phyloP scores from a whole-genome alignment of 2,113 vertebrate species.

The Meles meles region DNA sequence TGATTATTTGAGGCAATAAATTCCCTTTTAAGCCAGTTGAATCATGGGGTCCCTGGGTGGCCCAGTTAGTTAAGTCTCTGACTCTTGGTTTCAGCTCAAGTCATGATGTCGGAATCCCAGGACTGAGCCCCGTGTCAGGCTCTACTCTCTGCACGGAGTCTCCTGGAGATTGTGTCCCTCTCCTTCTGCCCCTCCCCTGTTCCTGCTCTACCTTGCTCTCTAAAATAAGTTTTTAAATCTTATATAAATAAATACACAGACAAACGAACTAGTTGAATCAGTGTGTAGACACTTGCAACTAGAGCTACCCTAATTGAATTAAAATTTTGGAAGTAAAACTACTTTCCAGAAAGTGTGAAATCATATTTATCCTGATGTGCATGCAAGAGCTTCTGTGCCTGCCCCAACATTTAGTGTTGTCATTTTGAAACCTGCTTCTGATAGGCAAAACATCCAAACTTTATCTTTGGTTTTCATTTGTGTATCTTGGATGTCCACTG shows the following conservation, averaged over 20 bases:
- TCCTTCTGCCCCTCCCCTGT: not conserved
- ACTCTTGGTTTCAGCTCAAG: not conserved
- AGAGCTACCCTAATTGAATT: not conserved
- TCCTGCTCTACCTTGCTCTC: not conserved
- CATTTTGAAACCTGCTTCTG: not conserved
- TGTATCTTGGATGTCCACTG: not conserved
- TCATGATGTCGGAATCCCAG: not conserved
- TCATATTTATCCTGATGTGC: not conserved
- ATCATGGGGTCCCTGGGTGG: not conserved
- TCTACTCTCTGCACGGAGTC: not conserved
- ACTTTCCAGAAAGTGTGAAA: not conserved
- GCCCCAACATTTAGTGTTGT: not conserved
- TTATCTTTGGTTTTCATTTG: not conserved
- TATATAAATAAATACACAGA: too few species aligned
- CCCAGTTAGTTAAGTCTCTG: not conserved
- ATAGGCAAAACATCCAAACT: not conserved
- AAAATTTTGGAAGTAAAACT: not conserved
- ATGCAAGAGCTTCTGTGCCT: not conserved
- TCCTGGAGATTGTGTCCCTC: not conserved
- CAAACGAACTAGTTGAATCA: not conserved
- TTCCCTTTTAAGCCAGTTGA: not conserved
- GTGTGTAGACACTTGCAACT: not conserved
- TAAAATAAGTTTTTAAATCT: not conserved
- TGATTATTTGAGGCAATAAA: not conserved
- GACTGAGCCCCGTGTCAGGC: not conserved